A percentile compares a stretch with the other conserved stretches of the same genome.
These are phyloP conservation scores for Vulpes ferrilata DNA, from an alignment of 2,113 vertebrate genomes.

Conservation along the genomic window DNA sequence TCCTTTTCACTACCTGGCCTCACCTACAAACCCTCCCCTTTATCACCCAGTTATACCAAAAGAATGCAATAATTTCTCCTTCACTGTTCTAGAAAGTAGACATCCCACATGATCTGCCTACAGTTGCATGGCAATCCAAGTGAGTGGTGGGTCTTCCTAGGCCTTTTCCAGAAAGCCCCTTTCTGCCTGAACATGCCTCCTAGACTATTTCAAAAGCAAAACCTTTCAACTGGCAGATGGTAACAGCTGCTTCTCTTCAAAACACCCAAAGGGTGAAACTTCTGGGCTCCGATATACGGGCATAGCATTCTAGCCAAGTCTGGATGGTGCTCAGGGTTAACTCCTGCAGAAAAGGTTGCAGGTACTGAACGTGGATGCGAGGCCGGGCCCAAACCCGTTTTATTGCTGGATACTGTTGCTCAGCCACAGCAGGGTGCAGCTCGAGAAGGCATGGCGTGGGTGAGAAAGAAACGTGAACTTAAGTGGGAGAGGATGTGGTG, in stretches of 20 bases:
- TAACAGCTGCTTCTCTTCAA: constrained; percentile 64
- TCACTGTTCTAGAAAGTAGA: background rate
- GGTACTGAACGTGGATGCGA: background rate
- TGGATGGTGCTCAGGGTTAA: background rate
- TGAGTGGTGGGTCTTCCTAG: constrained; percentile 22
- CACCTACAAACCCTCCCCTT: background rate
- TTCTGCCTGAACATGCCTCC: constrained; percentile 63
- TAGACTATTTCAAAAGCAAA: constrained; percentile 60
- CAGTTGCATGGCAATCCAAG: background rate
- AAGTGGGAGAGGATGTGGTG: constrained; percentile 1
- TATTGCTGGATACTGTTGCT: background rate
- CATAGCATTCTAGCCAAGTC: background rate
- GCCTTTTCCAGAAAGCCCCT: background rate
- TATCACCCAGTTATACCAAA: background rate
- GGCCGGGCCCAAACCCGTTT: background rate
- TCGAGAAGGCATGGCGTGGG: background rate
- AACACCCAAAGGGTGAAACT: constrained; percentile 60
- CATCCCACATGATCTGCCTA: background rate
- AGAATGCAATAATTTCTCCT: background rate
- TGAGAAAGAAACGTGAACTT: background rate
- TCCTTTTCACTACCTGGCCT: background rate
- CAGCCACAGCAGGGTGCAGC: background rate
- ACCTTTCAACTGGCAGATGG: constrained; percentile 23
- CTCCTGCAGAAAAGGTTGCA: background rate
- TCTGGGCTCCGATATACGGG: background rate